Evolutionary conservation across 2,113 vertebrate genomes (phyloP).

Genomic region (Lipophrys pholis): DNA sequence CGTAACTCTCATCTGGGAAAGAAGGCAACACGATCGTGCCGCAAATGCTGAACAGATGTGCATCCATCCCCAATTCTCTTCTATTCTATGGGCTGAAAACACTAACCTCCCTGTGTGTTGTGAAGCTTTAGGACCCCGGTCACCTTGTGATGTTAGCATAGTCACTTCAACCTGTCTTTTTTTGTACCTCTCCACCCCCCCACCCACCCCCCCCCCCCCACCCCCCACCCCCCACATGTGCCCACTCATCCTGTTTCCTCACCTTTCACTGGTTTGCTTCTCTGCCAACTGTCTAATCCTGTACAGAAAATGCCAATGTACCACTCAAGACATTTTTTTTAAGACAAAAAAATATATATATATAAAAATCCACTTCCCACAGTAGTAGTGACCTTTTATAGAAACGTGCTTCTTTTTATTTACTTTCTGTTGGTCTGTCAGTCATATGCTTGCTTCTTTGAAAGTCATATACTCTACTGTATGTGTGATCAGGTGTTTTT

Average conservation of each 20-base stretch:
- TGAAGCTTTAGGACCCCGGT: slow-evolving; percentile 62
- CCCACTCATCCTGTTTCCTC: slow-evolving; percentile 38
- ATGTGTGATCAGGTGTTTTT: slow-evolving; percentile 71
- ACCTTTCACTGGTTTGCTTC: slow-evolving; percentile 51
- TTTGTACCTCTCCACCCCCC: slow-evolving; percentile 10
- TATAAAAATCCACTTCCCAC: slow-evolving; percentile 16
- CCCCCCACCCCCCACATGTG: slow-evolving; percentile 22
- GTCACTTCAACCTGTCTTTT: slow-evolving; percentile 25
- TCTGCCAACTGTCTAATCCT: slow-evolving; percentile 57
- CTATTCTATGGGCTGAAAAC: slow-evolving; percentile 41
- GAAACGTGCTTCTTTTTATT: slow-evolving; percentile 50
- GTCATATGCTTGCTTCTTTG: slow-evolving; percentile 78
- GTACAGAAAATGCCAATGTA: slow-evolving; percentile 61
- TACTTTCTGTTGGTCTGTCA: slow-evolving; percentile 61
- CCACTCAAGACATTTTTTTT: slow-evolving; percentile 49
- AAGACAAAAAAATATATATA: too few relatives aligned
- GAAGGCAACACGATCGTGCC: slow-evolving; percentile 27
- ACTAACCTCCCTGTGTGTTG: slow-evolving; percentile 56
- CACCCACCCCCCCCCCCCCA: slow-evolving; percentile 33
- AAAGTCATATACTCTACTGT: slow-evolving; percentile 70
- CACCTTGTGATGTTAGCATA: slow-evolving; percentile 61
- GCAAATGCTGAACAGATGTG: slow-evolving; percentile 42
- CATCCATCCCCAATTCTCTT: slow-evolving; percentile 39
- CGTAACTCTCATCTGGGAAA: slow-evolving; percentile 14
- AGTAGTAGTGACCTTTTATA: slow-evolving; percentile 63